Evolutionary conservation across 2,888 invertebrate genomes (phyloP), one percentile per base, ranked within the genome.

Genomic region (Meteorus colon): DNA sequence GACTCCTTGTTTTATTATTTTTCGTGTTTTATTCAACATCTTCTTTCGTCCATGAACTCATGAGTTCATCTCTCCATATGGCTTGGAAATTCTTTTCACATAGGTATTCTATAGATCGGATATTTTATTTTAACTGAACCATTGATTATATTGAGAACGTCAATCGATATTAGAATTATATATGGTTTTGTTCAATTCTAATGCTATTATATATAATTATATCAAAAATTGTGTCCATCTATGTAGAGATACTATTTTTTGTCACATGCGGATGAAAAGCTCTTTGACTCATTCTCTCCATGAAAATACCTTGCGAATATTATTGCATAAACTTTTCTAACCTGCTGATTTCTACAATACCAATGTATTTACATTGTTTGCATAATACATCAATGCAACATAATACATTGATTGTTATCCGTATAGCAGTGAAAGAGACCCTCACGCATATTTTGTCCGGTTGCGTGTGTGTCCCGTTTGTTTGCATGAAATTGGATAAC

Each of bases 391-490:
- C 27, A 31, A 62, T 62, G 62, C 62, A 31, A 62, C n/a, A 16
- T 62, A 62, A 62, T 27, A 19, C 62, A 27, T 62, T 62, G 62
- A 62, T 62, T 62, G 31, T 62, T 62, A 55, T 55, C 55, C 24
- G 8, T 6, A 55, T 8, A n/a, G 55, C n/a, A 29, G 12, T 10
- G n/a, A 62, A 29, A 14, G 12, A 29, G 6, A 3, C 12, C 31
- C 62, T 29, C 62, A 62, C 31, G 55, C n/a, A n/a, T 48, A 55
- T 55, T 62, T 62, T 62, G 62, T 62, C 62, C 31, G 29, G 10
- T 62, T 29, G 55, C 62, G 31, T 62, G 62, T 62, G 14, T 62
- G 29, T 29, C 62, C 31, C 31, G 31, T 29, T 29, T 62, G 62
- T 29, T 29, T 29, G 62, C 16, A 55, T 62, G 31, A 62, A 31